Evolutionary conservation across 2,797 vertebrate species (phyloP), one percentile per base, ranked within the genome.

Genomic region (Betta splendens): DNA sequence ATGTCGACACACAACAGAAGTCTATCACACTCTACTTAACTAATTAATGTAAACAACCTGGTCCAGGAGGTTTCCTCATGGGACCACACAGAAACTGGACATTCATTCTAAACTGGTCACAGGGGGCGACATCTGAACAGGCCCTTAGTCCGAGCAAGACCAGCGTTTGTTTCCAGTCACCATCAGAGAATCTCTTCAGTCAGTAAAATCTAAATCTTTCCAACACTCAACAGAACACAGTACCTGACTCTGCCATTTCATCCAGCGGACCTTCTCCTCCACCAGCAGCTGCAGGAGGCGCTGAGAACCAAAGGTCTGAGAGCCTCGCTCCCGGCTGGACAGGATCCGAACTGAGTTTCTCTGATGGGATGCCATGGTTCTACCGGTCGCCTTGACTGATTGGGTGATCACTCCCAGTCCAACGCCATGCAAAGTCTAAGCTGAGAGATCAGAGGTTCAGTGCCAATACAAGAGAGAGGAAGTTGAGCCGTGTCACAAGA

Each of bases 231-330:
- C 23, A 6, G 9, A 26, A n/a, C 15, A 35, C 15, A 35, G 10
- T 3, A 98, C 97, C 95, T 98, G 97, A 89, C 97, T 98, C 79
- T 99, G 96, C 96, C 97, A 98, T 78, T 98, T 98, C 97, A 99
- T 99, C 93, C 94, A 96, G 59, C 98, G 94, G 3, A 97, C 95
- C 75, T 98, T 97, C 89, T 99, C 97, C 85, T 99, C 98, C 73
- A 98, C 97, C 80, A 99, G 87, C 80, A 98, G 95, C 91, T 99
- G 96, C 73, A 99, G 90, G 68, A 97, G 94, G 11, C 96, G 89
- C 81, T 98, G 95, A 3, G 96, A 94, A 45, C 97, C 95, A 15
- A 94, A 89, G n/a, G 92, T 90, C 72, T 93, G 94, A 37, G 94
- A 93, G 42, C 97, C 98, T 5, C 94, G 92, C 80, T 99, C 97